phyloP scores from a whole-genome alignment of 2,113 vertebrate genomes.

The Dendrocopos noguchii region DNA sequence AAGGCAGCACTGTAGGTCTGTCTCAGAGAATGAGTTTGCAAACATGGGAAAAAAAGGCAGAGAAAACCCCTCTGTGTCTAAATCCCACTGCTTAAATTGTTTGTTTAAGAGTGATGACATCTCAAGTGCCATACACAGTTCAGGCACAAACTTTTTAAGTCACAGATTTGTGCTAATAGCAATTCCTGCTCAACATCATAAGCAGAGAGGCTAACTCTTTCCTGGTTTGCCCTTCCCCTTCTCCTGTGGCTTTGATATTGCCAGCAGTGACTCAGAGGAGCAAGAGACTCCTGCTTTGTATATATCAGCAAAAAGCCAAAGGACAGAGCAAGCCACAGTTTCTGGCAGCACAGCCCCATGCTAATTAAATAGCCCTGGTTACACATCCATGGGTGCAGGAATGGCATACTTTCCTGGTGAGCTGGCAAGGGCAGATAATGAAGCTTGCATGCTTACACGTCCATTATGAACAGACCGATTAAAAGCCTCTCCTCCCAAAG shows the following conservation, averaged over 20 bases:
- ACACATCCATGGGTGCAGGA: neutral
- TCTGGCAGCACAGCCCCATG: neutral
- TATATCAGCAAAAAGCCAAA: neutral
- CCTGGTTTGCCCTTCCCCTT: neutral
- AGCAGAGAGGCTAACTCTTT: neutral
- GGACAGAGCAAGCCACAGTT: neutral
- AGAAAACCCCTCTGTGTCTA: neutral
- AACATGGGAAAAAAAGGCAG: neutral
- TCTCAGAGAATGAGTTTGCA: neutral
- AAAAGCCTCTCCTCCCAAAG: slow-evolving; percentile 44
- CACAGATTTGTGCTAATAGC: neutral
- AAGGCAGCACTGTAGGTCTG: neutral
- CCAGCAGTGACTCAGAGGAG: neutral
- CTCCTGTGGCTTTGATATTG: neutral
- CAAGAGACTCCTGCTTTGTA: slow-evolving; percentile 29
- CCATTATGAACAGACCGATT: slow-evolving; percentile 23
- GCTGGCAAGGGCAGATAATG: slow-evolving; percentile 44
- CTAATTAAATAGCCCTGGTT: slow-evolving; percentile 32
- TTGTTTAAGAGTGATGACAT: neutral
- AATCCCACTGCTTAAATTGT: neutral
- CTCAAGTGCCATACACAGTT: neutral
- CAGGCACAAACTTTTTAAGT: neutral
- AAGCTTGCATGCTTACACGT: slow-evolving; percentile 5
- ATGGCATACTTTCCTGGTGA: slow-evolving; percentile 60
- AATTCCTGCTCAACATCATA: neutral